Conservation (phyloP, 2,888 invertebrate genomes). For the Drosophila anomelani region DNA sequence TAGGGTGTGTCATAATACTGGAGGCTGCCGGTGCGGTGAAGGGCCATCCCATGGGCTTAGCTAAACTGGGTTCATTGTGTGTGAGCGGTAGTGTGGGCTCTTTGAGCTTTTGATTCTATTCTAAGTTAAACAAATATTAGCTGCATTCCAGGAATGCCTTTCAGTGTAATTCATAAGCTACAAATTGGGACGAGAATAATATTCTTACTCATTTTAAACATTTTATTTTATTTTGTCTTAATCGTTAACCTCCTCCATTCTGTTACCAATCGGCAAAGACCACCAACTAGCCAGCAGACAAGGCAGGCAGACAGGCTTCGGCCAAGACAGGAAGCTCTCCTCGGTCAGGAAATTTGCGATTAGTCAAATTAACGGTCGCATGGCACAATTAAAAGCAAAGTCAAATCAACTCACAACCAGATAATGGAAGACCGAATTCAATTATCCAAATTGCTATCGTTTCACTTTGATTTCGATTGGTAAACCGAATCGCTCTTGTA, state of each 20-base stretch:
- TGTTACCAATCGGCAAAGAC: constrained; percentile 4
- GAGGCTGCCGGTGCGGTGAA: constrained; percentile 7
- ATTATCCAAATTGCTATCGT: constrained; percentile 45
- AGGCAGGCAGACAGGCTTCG: not conserved
- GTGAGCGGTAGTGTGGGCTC: not conserved
- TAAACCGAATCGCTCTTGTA: constrained; percentile 49
- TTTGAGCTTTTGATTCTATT: not conserved
- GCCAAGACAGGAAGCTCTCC: constrained; percentile 29
- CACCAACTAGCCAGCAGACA: not conserved
- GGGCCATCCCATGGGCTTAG: not conserved
- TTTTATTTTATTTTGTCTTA: too few species aligned
- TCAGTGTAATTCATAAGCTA: too few species aligned
- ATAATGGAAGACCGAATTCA: constrained; percentile 28
- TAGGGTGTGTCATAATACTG: constrained; percentile 70
- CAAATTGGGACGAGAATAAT: not conserved
- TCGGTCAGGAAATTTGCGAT: constrained; percentile 30
- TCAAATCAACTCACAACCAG: constrained; percentile 22
- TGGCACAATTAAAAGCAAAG: constrained; percentile 42
- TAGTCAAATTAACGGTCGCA: constrained; percentile 42
- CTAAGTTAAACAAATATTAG: constrained; percentile 1
- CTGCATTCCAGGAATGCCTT: constrained; percentile 4
- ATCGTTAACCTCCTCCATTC: not conserved
- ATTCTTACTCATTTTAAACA: not conserved
- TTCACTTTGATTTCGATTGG: constrained; percentile 38
- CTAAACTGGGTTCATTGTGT: constrained; percentile 8